These are phyloP conservation scores for Bimastos eiseni DNA, from an alignment of 2,888 invertebrate species.

Conservation along the genomic window DNA sequence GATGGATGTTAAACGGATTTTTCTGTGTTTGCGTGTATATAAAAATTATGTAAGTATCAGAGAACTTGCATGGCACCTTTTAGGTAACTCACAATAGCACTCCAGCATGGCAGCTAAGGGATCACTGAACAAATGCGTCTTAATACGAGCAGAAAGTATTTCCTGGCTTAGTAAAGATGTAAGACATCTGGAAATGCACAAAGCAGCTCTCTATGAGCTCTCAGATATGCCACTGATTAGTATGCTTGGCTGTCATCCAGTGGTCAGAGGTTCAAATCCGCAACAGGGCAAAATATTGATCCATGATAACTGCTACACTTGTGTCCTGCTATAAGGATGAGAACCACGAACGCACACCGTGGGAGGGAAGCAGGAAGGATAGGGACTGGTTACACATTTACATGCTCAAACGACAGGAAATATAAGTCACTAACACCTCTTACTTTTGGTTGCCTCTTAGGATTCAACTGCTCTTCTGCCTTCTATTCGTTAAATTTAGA, in stretches of 20 bases:
- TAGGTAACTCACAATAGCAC: no score
- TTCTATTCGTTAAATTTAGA: background rate
- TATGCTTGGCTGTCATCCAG: no score
- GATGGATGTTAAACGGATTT: background rate
- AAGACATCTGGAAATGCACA: no score
- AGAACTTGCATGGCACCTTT: no score
- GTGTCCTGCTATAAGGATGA: background rate
- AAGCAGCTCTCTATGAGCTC: no score
- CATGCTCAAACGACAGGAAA: background rate
- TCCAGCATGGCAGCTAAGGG: no score
- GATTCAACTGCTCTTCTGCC: background rate
- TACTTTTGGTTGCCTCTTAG: background rate
- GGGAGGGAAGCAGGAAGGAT: background rate
- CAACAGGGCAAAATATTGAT: background rate
- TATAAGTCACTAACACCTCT: background rate
- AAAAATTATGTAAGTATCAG: no score
- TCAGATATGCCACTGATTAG: no score
- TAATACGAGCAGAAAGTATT: no score
- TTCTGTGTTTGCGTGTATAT: background rate
- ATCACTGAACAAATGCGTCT: no score
- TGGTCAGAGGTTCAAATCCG: no score
- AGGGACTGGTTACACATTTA: background rate
- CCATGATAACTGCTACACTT: background rate
- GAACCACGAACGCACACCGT: background rate
- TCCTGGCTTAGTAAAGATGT: no score